phyloP scores from a whole-genome alignment of 2,888 invertebrate species.

The Drosophila falleni region DNA sequence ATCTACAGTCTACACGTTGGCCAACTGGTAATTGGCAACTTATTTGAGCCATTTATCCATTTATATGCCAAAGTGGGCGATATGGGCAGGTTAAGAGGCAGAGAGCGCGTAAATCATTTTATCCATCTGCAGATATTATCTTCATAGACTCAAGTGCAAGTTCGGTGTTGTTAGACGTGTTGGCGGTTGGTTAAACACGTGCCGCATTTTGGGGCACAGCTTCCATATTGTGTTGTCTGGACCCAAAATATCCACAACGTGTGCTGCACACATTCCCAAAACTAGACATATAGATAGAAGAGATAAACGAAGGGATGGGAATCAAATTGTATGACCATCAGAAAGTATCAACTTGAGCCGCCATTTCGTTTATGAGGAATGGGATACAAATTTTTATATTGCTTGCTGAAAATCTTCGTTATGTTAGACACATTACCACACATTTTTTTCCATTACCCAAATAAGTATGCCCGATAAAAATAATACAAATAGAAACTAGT shows the following conservation, averaged over 20 bases:
- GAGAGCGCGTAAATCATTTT: conserved; percentile 72
- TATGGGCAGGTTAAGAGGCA: conserved; percentile 5
- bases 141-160: conserved; percentile 34
- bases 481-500: no score
- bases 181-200: conserved; percentile 44
- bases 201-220: conserved; percentile 30
- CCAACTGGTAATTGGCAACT: conserved; percentile 62
- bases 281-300: neutral
- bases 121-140: conserved; percentile 63
- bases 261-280: conserved; percentile 37
- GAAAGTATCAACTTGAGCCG: conserved; percentile 36
- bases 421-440: no score
- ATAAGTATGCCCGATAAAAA: no score
- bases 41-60: conserved; percentile 59
- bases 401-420: conserved; percentile 46
- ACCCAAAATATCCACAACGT: conserved; percentile 42
- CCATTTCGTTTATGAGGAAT: conserved; percentile 44
- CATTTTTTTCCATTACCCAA: no score
- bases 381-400: conserved; percentile 52
- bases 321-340: conserved; percentile 38
- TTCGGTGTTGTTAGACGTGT: conserved; percentile 9
- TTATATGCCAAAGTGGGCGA: conserved; percentile 32
- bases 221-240: conserved; percentile 21
- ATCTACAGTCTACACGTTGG: conserved; percentile 24
- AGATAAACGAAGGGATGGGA: neutral